These are phyloP conservation scores for Anomalospiza imberbis DNA, from an alignment of 2,797 vertebrate genomes.

Conservation along the genomic window DNA sequence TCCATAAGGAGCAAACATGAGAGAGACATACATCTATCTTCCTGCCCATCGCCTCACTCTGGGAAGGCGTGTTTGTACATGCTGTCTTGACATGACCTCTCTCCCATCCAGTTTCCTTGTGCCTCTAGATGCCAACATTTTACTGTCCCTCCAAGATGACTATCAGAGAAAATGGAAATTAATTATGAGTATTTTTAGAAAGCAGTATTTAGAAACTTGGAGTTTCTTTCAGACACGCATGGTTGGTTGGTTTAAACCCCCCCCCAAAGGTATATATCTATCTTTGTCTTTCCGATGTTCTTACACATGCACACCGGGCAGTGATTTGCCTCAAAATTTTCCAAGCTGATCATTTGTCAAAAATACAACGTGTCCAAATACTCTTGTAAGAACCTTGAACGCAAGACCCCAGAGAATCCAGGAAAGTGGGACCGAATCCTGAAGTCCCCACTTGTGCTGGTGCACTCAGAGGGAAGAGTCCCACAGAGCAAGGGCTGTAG, in stretches of 20 bases:
- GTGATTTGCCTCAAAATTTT: neutral
- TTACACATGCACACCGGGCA: neutral
- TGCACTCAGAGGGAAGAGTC: neutral
- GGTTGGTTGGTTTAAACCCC: neutral
- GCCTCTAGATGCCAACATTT: neutral
- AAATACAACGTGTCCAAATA: neutral
- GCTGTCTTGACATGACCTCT: neutral
- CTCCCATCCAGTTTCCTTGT: neutral
- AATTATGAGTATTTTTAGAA: neutral
- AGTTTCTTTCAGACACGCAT: neutral
- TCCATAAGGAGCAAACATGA: neutral
- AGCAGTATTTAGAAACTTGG: neutral
- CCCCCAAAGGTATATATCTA: rapidly evolving
- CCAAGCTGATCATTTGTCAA: neutral
- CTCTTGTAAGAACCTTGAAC: neutral
- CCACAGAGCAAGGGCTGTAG: neutral
- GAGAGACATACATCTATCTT: neutral
- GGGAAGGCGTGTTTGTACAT: neutral
- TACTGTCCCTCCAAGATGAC: neutral
- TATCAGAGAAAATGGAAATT: neutral
- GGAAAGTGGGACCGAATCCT: neutral
- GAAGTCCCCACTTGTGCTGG: neutral
- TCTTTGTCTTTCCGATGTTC: neutral
- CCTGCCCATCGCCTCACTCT: rapidly evolving
- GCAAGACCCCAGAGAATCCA: neutral